phyloP scores from a whole-genome alignment of 2,888 invertebrate species.

The Nomada fabriciana region DNA sequence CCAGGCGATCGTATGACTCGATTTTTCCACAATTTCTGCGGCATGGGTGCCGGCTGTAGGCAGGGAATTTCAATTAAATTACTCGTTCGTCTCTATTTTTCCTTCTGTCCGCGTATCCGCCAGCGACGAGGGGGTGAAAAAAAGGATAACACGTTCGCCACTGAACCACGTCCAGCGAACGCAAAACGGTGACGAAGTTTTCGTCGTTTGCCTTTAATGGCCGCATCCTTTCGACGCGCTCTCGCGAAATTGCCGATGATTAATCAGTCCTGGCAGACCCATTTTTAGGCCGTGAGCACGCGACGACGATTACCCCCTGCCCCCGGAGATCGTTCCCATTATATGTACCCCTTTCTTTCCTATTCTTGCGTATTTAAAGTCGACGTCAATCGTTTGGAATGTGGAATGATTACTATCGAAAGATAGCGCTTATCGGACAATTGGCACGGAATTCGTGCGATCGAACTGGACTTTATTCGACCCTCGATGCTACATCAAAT shows the following conservation, averaged over 20 bases:
- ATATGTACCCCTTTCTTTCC: conserved; percentile 32
- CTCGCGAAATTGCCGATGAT: conserved; percentile 80
- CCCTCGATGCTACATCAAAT: background rate
- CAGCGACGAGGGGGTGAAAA: conserved; percentile 28
- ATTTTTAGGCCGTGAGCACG: conserved; percentile 72
- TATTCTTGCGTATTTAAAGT: conserved; percentile 49
- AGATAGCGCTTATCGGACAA: conserved; percentile 24
- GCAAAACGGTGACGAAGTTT: conserved; percentile 76
- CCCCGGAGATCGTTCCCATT: conserved; percentile 58
- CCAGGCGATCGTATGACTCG: conserved; percentile 80
- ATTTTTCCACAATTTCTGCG: conserved; percentile 82
- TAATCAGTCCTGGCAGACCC: conserved; percentile 80
- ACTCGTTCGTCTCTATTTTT: conserved; percentile 60
- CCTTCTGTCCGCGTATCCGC: conserved; percentile 30
- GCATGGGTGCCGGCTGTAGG: background rate
- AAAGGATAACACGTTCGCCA: conserved; percentile 68
- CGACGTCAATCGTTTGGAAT: conserved; percentile 27
- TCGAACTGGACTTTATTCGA: background rate
- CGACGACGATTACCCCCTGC: conserved; percentile 65
- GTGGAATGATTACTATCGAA: conserved; percentile 29
- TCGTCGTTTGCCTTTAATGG: conserved; percentile 80
- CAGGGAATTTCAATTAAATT: conserved; percentile 79
- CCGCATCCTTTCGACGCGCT: conserved; percentile 73
- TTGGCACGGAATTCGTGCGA: conserved; percentile 29
- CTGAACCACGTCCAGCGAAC: conserved; percentile 49